Evolutionary conservation across 2,797 vertebrate species (phyloP), one percentile per base, ranked within the genome.

Genomic region (Platyrinchus mystaceus): DNA sequence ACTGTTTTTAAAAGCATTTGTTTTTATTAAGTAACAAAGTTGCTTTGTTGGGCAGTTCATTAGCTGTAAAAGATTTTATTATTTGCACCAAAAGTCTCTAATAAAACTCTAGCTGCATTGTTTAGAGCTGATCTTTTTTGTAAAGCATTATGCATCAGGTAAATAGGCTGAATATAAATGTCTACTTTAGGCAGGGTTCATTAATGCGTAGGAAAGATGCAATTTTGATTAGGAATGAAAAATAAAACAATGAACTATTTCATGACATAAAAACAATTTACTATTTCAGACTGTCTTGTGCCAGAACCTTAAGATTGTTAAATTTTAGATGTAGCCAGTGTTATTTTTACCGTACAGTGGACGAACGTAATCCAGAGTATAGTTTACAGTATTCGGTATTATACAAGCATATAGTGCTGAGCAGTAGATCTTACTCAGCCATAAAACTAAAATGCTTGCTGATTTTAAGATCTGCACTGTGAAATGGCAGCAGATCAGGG

Each of bases 21-120:
- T 96, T 97, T 97, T 97, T 97, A 97, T 97, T 97, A 97, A 96
- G 90, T 97, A 97, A 97, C 94, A 96, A 97, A 95, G 95, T 93
- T 95, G 90, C 96, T 97, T 97, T 97, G 96, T 96, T 93, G 96
- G 94, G 94, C 89, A 96, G 89, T 96, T 97, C 94, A 97, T 97
- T 97, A 97, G 84, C 95, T 96, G 90, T 82, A 96, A 95, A 95
- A 97, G 56, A 63, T 94, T 97, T 97, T 88, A 96, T 87, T 94
- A 91, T 96, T 97, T 94, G 79, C 93, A 95, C 78, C 92, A 68
- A 94, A 97, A 96, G 37, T 91, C 91, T 81, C 80, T 89, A 94
- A 93, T 97, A 96, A 94, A 96, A 97, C 94, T 90, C 92, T 87
- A 74, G 93, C 39, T 47, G 26, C 95, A 67, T 94, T 74, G n/a